Conservation (phyloP, 2,888 invertebrate species). For the Halictus ligatus region DNA sequence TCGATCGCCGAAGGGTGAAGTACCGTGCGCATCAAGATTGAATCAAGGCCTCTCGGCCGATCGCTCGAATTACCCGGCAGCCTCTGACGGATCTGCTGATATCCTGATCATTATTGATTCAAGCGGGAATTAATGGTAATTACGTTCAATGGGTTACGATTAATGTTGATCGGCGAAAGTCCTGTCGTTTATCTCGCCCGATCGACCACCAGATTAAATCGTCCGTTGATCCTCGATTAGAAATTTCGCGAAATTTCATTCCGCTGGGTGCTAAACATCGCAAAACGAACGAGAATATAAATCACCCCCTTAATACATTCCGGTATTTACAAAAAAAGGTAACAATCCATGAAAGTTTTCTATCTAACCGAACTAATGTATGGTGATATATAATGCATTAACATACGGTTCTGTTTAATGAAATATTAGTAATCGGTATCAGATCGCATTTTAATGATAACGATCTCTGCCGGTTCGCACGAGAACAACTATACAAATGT, state of each 20-base stretch:
- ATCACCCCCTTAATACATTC: background rate
- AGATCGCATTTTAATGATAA: background rate
- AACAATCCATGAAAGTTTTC: background rate
- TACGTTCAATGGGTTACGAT: conserved; percentile 42
- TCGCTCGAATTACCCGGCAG: background rate
- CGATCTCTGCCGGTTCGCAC: background rate
- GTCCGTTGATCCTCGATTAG: background rate
- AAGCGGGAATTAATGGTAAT: conserved; percentile 39
- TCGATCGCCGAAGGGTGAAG: conserved; percentile 23
- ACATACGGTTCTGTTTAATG: background rate
- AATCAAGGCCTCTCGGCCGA: conserved; percentile 26
- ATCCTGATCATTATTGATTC: conserved; percentile 39
- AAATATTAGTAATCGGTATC: background rate
- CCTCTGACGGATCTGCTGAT: conserved; percentile 12
- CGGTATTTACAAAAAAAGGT: background rate
- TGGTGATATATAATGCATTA: background rate
- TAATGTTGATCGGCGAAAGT: conserved; percentile 30
- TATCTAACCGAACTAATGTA: background rate
- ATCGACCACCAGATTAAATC: background rate
- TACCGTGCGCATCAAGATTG: conserved; percentile 34
- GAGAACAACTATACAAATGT: background rate
- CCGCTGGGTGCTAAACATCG: too few relatives aligned
- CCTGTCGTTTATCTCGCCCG: conserved; percentile 6
- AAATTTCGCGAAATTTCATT: too few relatives aligned
- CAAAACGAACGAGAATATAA: too few relatives aligned